phyloP scores from a whole-genome alignment of 2,797 vertebrate genomes.

The Oceanodroma leucorhoa region DNA sequence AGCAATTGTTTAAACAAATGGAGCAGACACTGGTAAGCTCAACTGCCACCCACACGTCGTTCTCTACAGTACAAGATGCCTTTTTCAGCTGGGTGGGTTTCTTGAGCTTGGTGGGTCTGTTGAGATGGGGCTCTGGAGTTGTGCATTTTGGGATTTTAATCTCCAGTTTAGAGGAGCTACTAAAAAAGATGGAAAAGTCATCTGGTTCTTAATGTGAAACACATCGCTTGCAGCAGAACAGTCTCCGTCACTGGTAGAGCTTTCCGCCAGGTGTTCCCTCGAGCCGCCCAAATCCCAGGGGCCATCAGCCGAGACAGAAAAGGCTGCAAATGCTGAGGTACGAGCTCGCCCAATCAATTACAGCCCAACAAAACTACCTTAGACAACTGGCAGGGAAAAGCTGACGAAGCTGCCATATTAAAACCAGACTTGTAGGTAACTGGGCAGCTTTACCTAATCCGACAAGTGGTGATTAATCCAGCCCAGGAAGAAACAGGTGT shows the following conservation, averaged over 20 bases:
- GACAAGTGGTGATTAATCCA: neutral
- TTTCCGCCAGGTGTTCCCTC: neutral
- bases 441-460: neutral
- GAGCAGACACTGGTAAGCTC: neutral
- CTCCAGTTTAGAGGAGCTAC: neutral
- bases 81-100: neutral
- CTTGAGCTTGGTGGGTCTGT: neutral
- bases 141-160: neutral
- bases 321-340: neutral
- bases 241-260: neutral
- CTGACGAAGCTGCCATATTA: neutral
- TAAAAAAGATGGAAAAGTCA: neutral
- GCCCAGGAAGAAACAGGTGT: slow-evolving; percentile 8
- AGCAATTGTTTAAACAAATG: slow-evolving; percentile 37
- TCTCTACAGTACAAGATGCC: neutral
- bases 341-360: neutral
- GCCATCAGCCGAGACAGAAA: neutral
- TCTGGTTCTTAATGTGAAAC: slow-evolving; percentile 22
- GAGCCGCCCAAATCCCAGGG: neutral
- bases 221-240: neutral
- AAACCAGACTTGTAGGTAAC: neutral
- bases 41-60: neutral
- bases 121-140: neutral
- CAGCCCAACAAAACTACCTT: neutral
- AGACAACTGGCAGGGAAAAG: neutral